phyloP scores from a whole-genome alignment of 2,797 vertebrate species.

The Ceryle rudis region DNA sequence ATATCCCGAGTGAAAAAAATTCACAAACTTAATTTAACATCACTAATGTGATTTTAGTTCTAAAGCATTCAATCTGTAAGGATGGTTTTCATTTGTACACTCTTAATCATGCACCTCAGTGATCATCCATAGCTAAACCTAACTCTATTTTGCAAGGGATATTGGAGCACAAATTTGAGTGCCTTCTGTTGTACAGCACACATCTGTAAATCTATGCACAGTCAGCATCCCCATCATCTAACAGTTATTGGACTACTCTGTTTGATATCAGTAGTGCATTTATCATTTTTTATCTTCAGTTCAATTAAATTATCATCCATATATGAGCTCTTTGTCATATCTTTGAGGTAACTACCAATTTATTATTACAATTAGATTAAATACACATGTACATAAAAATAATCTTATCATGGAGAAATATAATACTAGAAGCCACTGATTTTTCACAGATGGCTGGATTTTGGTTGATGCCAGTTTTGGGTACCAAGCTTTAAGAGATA shows the following conservation, averaged over 20 bases:
- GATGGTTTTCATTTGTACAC: neutral
- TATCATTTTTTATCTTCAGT: neutral
- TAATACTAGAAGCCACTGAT: neutral
- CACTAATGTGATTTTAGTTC: neutral
- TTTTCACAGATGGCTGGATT: constrained; percentile 3
- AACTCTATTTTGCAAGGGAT: neutral
- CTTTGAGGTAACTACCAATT: neutral
- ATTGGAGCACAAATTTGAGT: neutral
- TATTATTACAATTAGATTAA: neutral
- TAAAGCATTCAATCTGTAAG: neutral
- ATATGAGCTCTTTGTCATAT: neutral
- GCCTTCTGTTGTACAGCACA: neutral
- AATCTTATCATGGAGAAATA: neutral
- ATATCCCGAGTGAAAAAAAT: neutral
- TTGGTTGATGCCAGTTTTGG: neutral
- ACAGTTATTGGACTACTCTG: neutral
- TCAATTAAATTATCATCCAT: neutral
- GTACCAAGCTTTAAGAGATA: neutral
- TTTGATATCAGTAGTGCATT: neutral
- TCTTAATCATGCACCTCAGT: neutral
- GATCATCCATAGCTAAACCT: neutral
- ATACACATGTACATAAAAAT: neutral
- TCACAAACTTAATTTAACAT: neutral
- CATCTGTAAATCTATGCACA: neutral
- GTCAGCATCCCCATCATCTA: neutral